These are phyloP conservation scores for Drosophila guanche DNA, from an alignment of 1,140 invertebrate species.

Conservation along the genomic window DNA sequence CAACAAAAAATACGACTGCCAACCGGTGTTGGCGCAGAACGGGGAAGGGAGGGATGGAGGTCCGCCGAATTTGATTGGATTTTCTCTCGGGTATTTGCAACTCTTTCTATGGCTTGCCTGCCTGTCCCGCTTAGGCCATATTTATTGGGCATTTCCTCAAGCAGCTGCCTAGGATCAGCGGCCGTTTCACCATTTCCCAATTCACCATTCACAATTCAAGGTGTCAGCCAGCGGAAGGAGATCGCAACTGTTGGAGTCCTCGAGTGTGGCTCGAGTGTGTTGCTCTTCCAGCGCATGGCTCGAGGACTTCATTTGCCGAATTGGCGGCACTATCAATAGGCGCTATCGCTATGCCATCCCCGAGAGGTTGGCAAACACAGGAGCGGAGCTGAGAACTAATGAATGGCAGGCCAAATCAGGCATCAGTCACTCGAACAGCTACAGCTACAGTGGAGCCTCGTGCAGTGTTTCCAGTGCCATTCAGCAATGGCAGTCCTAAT, in stretches of 20 bases:
- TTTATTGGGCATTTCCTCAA: too few species aligned
- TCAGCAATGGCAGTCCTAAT: too few species aligned
- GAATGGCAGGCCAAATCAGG: conserved; percentile 26
- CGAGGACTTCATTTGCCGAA: conserved; percentile 37
- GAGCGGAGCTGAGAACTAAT: conserved; percentile 40
- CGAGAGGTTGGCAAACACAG: conserved; percentile 40
- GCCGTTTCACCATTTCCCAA: too few species aligned
- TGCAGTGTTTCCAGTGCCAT: too few species aligned
- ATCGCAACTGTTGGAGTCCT: not conserved
- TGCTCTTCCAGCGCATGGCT: not conserved
- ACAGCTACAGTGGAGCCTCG: conserved; percentile 12
- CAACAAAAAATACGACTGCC: conserved; percentile 13
- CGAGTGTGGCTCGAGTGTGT: not conserved
- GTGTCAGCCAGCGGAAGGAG: not conserved
- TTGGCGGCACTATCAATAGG: not conserved
- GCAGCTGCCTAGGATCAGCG: too few species aligned
- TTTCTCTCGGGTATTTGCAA: too few species aligned
- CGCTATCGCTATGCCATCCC: not conserved
- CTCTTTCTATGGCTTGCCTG: too few species aligned
- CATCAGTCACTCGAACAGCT: not conserved
- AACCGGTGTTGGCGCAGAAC: too few species aligned
- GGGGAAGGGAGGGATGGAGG: too few species aligned
- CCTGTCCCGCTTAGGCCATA: too few species aligned
- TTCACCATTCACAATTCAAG: too few species aligned
- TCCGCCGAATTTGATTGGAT: too few species aligned